Conservation (phyloP, 1,140 invertebrate species). For the Pachypeltis micranthus region DNA sequence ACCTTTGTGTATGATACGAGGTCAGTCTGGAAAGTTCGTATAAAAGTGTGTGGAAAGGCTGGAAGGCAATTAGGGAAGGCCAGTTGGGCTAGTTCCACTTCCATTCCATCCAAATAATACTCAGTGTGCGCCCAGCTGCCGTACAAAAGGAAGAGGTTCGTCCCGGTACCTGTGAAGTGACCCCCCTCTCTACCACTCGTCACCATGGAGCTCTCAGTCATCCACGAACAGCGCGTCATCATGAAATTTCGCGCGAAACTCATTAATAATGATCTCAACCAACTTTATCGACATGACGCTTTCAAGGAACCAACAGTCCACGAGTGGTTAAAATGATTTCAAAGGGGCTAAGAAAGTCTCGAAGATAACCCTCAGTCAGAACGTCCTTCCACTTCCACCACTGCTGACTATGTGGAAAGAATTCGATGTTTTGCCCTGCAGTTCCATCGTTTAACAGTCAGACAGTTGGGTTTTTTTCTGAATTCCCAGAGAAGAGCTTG, state of each 20-base stretch:
- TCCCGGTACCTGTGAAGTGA: not conserved
- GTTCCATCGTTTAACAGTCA: not conserved
- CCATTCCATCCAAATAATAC: too few relatives aligned
- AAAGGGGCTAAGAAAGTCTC: too few relatives aligned
- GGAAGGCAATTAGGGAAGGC: too few relatives aligned
- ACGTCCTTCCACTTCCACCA: not conserved
- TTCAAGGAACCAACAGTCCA: not conserved
- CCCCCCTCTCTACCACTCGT: not conserved
- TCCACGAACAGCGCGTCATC: not conserved
- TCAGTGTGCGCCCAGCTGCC: too few relatives aligned
- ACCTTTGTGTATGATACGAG: too few relatives aligned
- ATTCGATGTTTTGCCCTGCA: not conserved
- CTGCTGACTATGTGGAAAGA: not conserved
- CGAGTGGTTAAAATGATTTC: too few relatives aligned
- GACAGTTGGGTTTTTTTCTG: not conserved
- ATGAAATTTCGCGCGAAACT: not conserved
- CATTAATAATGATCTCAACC: not conserved
- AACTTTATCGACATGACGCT: not conserved
- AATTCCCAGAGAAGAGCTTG: not conserved
- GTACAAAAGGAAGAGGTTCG: too few relatives aligned
- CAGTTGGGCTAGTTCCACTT: too few relatives aligned
- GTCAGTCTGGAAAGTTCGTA: too few relatives aligned
- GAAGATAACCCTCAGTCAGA: too few relatives aligned
- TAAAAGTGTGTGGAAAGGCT: too few relatives aligned
- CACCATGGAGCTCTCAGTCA: not conserved